These are phyloP conservation scores for Limnothrissa miodon DNA, from an alignment of 2,113 vertebrate genomes.

Conservation along the genomic window DNA sequence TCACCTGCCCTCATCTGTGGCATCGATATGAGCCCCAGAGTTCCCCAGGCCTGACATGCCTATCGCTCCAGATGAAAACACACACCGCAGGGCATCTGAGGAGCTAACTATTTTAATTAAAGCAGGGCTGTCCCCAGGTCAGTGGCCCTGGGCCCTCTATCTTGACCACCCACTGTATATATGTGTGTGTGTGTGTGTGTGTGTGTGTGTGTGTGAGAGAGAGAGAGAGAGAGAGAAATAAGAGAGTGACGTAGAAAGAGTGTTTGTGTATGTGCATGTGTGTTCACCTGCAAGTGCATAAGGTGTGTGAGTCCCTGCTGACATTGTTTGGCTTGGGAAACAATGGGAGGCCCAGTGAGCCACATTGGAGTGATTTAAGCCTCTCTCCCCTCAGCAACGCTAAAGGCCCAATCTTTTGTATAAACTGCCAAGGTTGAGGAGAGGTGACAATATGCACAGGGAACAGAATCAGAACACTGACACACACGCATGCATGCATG, in stretches of 20 bases:
- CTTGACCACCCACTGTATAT: constrained; percentile 28
- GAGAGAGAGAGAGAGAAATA: neutral
- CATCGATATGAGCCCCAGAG: neutral
- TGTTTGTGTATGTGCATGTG: neutral
- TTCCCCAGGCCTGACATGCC: neutral
- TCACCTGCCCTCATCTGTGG: neutral
- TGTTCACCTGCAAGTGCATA: neutral
- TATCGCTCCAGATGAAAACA: neutral
- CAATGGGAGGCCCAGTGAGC: constrained; percentile 31
- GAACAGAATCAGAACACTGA: constrained; percentile 14
- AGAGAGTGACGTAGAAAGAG: neutral
- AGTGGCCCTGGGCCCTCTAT: neutral
- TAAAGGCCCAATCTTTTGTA: constrained; percentile 31
- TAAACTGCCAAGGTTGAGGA: constrained; percentile 48
- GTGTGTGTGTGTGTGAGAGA: neutral
- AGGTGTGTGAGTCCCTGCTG: constrained; percentile 11
- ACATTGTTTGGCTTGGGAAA: constrained; percentile 20
- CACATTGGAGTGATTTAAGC: constrained; percentile 34
- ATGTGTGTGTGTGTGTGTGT: neutral
- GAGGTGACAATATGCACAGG: constrained; percentile 36
- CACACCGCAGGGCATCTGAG: neutral
- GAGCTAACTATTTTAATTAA: neutral
- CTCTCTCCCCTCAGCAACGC: constrained; percentile 19
- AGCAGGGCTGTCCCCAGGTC: neutral
- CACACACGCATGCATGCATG: constrained; percentile 23